Base-by-base conservation (phyloP, 2,113 vertebrate genomes). In the Opisthocomus hoazin region DNA sequence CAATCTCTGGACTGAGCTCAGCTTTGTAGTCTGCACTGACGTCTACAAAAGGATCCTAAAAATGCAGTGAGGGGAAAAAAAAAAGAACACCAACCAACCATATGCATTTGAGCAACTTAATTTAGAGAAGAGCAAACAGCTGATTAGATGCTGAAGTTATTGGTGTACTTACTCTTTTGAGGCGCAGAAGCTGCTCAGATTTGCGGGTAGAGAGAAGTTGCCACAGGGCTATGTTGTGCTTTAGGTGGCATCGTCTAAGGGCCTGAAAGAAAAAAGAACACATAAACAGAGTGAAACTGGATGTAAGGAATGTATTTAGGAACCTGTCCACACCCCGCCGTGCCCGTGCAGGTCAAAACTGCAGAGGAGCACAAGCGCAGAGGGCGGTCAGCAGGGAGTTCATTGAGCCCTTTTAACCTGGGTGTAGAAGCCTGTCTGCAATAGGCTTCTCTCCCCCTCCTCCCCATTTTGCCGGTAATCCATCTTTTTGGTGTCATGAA, bases 11-110 rank as follows among this genome's bases (percentile, higher is more conserved):
- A 22, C 70, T 88, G 43, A 99, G 97, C 19, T 87, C 34, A 32
- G 22, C 14, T 94, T 98, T 99, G 94, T 99, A 99, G 15, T 18
- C 61, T 37, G 71, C 4, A 16, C 53, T 94, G 93, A 99, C 51
- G 1, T 98, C 98, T 36, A 58, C 94, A 93, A 99, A 99, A 3
- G 99, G 99, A 95, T 99, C 99, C 99, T 99, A 81, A 83, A 88
- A 91, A 75, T 12, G 11, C 41, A 76, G 36, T 0, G 5, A 80
- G 30, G 34, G 53, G 21, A 21, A 5, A 20, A 74, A 46, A 43
- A 65, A n/a, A 13, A 45, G 60, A 22, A 11, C 22, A 18, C 6
- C 4, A 78, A 39, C 7, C 29, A 43, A 26, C 4, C 12, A 18
- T 1, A 34, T 3, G 11, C 11, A 29, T 5, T 12, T 12, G 45